These are phyloP conservation scores for Crypturellus undulatus DNA, from an alignment of 2,113 vertebrate genomes.

Conservation along the genomic window DNA sequence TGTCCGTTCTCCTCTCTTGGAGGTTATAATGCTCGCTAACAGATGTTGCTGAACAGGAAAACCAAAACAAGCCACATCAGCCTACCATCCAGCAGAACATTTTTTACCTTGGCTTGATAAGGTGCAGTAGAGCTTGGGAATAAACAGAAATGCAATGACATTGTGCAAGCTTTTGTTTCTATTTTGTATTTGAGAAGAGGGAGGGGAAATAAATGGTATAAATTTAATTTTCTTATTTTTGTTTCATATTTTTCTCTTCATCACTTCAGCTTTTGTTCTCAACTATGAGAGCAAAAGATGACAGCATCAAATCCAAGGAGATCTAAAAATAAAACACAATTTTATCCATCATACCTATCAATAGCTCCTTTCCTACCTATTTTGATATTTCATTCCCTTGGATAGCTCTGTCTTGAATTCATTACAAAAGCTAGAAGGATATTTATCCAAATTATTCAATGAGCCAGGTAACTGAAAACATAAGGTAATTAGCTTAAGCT, in stretches of 20 bases:
- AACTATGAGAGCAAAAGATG: not conserved
- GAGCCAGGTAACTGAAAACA: slow-evolving; percentile 51
- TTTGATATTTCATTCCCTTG: not conserved
- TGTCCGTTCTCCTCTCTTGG: not conserved
- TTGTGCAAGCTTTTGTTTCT: not conserved
- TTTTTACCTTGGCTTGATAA: not conserved
- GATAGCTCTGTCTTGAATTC: not conserved
- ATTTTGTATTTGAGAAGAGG: not conserved
- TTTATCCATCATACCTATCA: not conserved
- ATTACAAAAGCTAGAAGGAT: not conserved
- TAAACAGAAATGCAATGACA: not conserved
- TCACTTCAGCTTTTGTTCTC: not conserved
- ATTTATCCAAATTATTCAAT: slow-evolving; percentile 39
- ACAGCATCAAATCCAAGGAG: not conserved
- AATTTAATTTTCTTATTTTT: not conserved
- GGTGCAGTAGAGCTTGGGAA: not conserved
- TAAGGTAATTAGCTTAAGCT: slow-evolving; percentile 54
- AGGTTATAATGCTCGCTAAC: not conserved
- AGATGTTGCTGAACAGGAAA: not conserved
- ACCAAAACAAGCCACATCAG: not conserved
- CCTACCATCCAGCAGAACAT: not conserved
- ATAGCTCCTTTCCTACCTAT: not conserved
- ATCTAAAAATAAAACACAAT: not conserved
- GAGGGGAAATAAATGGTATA: not conserved
- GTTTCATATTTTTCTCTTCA: not conserved